Evolutionary conservation across 2,113 vertebrate genomes (phyloP), one percentile per base, ranked within the genome.

Genomic region (Eudorcas thomsonii): DNA sequence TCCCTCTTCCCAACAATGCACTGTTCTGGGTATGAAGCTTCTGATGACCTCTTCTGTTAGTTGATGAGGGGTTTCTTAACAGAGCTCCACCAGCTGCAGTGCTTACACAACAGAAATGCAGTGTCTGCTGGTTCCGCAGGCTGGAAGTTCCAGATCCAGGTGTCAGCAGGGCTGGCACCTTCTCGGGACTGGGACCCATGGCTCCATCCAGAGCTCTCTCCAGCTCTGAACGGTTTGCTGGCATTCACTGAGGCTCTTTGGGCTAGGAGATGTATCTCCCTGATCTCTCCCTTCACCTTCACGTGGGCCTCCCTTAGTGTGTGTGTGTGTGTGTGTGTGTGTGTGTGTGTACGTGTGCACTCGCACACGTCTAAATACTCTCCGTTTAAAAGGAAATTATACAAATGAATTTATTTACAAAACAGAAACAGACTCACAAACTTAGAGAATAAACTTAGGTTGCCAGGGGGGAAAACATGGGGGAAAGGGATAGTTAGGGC

Each of bases 191-290:
- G 39, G 71, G 39, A 45, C 39, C 23, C 23, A 77, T 4, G 39
- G 6, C 39, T 45, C 23, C 23, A 77, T 26, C 39, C 3, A 4
- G 17, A 28, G n/a, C 15, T 57, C 6, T 10, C 7, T 2, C 71
- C 45, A 9, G n/a, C 33, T 67, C 3, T 3, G 21, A n/a, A 15
- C 26, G 23, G 33, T n/a, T 12, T 30, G 43, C 52, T 55, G 54
- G 36, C 5, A 19, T 2, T 45, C 36, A 1, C 59, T 62, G 28
- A 62, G 13, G 0, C 5, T 23, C 60, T 14, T 5, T 33, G 19
- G 54, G 62, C 7, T 28, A 2, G 10, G 6, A 48, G 30, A 26
- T 11, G 14, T 0, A 2, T 39, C 30, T 11, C 17, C 43, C 5
- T 2, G 17, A 36, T 2, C 74, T 54, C 43, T 36, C 7, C 4